A percentile compares a stretch with the other conserved stretches of the same genome.
Conservation (phyloP, 92 coral and sea anemone species). For the Porites rus region DNA sequence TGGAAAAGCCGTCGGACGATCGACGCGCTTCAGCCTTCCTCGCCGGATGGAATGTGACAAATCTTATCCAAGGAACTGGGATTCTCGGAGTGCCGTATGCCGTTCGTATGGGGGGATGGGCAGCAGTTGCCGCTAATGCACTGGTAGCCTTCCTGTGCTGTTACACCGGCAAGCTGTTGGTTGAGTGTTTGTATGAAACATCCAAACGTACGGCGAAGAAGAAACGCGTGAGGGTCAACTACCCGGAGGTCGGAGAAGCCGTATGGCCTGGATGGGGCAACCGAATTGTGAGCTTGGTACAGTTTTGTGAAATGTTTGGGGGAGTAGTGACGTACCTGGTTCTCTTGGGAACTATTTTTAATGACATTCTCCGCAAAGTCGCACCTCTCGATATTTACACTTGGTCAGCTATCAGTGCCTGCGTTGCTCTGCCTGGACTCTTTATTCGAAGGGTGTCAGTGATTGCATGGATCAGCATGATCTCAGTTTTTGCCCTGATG, state of each 20-base stretch:
- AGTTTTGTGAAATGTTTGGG: conserved; percentile 89
- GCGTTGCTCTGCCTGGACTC: conserved; percentile 72
- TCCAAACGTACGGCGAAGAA: conserved; percentile 72
- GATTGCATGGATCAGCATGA: conserved; percentile 90
- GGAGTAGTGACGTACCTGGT: conserved; percentile 77
- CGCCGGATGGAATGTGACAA: conserved; percentile 89
- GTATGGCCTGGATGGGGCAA: conserved; percentile 91
- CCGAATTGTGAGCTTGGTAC: conserved; percentile 75
- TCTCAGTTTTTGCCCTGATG: conserved; percentile 79
- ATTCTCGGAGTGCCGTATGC: conserved; percentile 85
- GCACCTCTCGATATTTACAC: conserved; percentile 68
- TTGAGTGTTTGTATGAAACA: conserved; percentile 75
- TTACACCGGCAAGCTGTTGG: conserved; percentile 78
- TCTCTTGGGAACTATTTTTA: conserved; percentile 73
- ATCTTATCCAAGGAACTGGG: conserved; percentile 86
- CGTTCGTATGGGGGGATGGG: conserved; percentile 89
- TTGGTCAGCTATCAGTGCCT: conserved; percentile 79
- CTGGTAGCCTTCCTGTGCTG: conserved; percentile 78
- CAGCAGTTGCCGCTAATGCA: conserved; percentile 69
- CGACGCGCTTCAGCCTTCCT: conserved; percentile 81
- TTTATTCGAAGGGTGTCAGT: conserved; percentile 81
- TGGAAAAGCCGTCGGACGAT: conserved; percentile 81
- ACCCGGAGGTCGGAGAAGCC: conserved; percentile 89
- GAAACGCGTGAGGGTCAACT: conserved; percentile 77
- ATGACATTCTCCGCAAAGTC: conserved; percentile 51